Evolutionary conservation across 2,797 vertebrate genomes (phyloP).

Genomic region (Babyrousa celebensis): DNA sequence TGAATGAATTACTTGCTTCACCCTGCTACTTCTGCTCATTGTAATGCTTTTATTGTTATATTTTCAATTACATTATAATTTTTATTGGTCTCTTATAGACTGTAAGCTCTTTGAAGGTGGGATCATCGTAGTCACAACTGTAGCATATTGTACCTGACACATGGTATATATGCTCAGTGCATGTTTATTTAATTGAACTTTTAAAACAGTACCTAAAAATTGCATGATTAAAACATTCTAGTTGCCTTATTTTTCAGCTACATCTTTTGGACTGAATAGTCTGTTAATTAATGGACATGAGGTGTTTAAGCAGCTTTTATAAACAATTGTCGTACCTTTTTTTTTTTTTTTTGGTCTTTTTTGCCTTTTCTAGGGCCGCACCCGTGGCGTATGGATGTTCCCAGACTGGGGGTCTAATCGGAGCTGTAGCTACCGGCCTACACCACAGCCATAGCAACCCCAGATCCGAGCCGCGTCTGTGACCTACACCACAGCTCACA

Average conservation of each 20-base stretch:
- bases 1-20: constrained; percentile 18
- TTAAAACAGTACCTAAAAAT: constrained; percentile 41
- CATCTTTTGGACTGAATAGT: constrained; percentile 22
- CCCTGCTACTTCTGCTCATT: constrained; percentile 7
- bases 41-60: not conserved
- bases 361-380: no score
- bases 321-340: not conserved
- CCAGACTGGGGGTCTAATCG: no score
- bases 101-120: not conserved
- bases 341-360: no score
- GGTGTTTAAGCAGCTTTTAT: not conserved
- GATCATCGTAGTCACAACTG: not conserved
- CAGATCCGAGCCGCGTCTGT: no score
- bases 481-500: no score
- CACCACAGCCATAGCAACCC: no score
- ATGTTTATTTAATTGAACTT: constrained; percentile 29
- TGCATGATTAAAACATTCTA: constrained; percentile 3
- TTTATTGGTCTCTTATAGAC: constrained; percentile 35
- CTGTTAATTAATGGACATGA: not conserved
- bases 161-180: not conserved
- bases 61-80: not conserved
- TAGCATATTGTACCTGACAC: not conserved
- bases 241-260: constrained; percentile 2
- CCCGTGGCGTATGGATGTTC: no score
- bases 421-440: no score